phyloP scores from a whole-genome alignment of 2,888 invertebrate species.

The Augochlorella aurata region DNA sequence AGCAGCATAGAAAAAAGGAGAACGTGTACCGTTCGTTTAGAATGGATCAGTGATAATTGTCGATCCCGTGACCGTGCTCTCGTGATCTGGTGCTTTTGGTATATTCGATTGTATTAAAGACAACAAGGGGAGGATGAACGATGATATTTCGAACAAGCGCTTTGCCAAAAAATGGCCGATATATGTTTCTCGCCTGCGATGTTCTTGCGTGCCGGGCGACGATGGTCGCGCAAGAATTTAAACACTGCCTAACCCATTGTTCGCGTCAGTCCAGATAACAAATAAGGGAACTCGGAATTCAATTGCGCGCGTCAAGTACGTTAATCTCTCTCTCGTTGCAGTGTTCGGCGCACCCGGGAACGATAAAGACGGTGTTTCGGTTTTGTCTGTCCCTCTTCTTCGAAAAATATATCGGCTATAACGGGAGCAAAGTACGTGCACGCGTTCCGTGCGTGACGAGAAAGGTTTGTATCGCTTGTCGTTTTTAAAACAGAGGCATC shows the following conservation, averaged over 20 bases:
- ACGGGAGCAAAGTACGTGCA: slow-evolving; percentile 36
- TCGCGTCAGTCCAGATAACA: slow-evolving; percentile 43
- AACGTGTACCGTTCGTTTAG: slow-evolving; percentile 44
- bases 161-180: slow-evolving; percentile 63
- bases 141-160: slow-evolving; percentile 27
- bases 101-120: slow-evolving; percentile 55
- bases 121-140: background rate
- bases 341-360: slow-evolving; percentile 28
- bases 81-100: slow-evolving; percentile 73
- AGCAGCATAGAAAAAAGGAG: background rate
- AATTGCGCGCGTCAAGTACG: slow-evolving; percentile 29
- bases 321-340: slow-evolving; percentile 28
- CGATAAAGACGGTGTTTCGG: slow-evolving; percentile 13
- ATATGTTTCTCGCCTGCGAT: slow-evolving; percentile 59
- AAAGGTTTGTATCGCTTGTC: slow-evolving; percentile 53
- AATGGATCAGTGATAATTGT: slow-evolving; percentile 66
- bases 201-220: slow-evolving; percentile 52
- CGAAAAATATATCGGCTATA: slow-evolving; percentile 65
- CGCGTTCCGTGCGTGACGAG: slow-evolving; percentile 9
- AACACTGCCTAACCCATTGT: slow-evolving; percentile 69
- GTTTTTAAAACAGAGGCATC: slow-evolving; percentile 54
- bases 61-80: slow-evolving; percentile 67
- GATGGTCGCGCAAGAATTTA: slow-evolving; percentile 31
- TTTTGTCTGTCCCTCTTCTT: slow-evolving; percentile 29
- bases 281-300: slow-evolving; percentile 16